phyloP scores from a whole-genome alignment of 1,140 invertebrate species.

The Calephelis nemesis region DNA sequence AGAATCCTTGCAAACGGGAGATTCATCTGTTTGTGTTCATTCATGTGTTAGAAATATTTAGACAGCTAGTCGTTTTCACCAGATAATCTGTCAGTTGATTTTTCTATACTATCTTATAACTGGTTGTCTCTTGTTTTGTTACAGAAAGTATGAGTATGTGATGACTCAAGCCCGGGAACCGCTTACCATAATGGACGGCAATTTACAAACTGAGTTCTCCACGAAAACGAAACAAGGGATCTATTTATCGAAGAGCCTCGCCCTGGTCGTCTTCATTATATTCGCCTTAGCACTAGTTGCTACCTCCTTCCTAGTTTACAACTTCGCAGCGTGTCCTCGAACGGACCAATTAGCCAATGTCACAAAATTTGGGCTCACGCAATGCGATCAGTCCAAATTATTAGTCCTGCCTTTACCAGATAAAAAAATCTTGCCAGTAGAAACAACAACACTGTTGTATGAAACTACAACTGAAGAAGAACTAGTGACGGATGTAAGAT shows the following conservation, averaged over 20 bases:
- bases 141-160: constrained; percentile 55
- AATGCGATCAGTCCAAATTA: constrained; percentile 61
- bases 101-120: too few species aligned
- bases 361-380: constrained; percentile 61
- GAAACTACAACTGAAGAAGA: constrained; percentile 39
- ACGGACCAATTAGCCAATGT: constrained; percentile 63
- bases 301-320: constrained; percentile 84
- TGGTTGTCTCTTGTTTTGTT: constrained; percentile 23
- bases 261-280: constrained; percentile 72
- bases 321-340: constrained; percentile 83
- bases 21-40: too few species aligned
- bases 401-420: constrained; percentile 68
- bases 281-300: constrained; percentile 79
- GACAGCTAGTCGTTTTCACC: too few species aligned
- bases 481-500: constrained; percentile 80
- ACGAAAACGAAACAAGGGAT: constrained; percentile 73
- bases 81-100: too few species aligned
- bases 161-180: constrained; percentile 73
- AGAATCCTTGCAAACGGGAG: too few species aligned
- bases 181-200: constrained; percentile 73
- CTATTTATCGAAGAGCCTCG: constrained; percentile 71
- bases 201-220: constrained; percentile 66
- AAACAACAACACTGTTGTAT: constrained; percentile 42
- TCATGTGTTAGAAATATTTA: too few species aligned
- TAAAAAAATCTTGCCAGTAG: constrained; percentile 52